A percentile compares a stretch with the other conserved stretches of the same genome.
Evolutionary conservation across 1,140 invertebrate genomes (phyloP).

Genomic region (Bombus polaris): DNA sequence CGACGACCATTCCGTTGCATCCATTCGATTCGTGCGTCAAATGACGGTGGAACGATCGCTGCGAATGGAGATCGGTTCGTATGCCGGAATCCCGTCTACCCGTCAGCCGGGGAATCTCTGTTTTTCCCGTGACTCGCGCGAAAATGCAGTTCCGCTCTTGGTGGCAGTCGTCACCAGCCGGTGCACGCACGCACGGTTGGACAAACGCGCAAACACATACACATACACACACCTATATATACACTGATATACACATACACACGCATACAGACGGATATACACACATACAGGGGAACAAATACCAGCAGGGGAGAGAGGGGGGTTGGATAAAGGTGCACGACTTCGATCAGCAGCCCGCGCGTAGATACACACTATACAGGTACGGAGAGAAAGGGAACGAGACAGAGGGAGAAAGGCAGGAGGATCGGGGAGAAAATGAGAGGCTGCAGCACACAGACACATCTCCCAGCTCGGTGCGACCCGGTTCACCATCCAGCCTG

Average conservation of each 20-base stretch:
- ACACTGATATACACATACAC: background rate
- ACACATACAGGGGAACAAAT: background rate
- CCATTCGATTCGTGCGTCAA: constrained; percentile 9
- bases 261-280: background rate
- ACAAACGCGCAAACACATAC: constrained; percentile 13
- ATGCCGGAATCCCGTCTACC: background rate
- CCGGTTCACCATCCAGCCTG: constrained; percentile 63
- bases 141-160: background rate
- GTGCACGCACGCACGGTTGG: constrained; percentile 23
- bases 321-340: constrained; percentile 32
- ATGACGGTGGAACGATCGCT: constrained; percentile 7
- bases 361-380: background rate
- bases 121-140: background rate
- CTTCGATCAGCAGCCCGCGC: background rate
- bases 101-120: background rate
- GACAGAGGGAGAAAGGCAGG: background rate
- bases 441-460: constrained; percentile 57
- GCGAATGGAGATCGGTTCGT: constrained; percentile 4
- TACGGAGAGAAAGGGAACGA: background rate
- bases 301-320: background rate
- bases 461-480: constrained; percentile 59
- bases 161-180: constrained; percentile 7
- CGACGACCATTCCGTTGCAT: constrained; percentile 10
- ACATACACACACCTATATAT: constrained; percentile 12
- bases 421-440: constrained; percentile 55